Evolutionary conservation across 2,888 invertebrate genomes (phyloP).

Genomic region (Drosophila mulleri): DNA sequence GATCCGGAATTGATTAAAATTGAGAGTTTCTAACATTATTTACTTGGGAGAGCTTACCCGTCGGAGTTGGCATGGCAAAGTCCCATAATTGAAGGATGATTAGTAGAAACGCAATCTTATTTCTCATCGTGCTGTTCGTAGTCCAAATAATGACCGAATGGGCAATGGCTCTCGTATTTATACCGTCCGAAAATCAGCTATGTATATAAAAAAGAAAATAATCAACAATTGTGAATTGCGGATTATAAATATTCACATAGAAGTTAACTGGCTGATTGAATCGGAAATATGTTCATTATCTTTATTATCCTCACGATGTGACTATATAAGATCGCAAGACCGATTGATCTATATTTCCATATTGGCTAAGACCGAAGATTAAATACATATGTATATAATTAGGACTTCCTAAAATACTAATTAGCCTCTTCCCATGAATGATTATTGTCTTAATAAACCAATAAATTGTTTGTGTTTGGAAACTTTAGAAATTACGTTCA

Average conservation of each 20-base stretch:
- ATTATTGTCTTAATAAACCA: too few relatives aligned
- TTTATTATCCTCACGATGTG: too few relatives aligned
- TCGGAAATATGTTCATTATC: too few relatives aligned
- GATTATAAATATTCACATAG: too few relatives aligned
- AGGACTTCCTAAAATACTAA: not conserved
- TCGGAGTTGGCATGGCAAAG: constrained; percentile 17
- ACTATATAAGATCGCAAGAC: too few relatives aligned
- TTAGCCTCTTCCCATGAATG: not conserved
- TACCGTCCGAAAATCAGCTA: too few relatives aligned
- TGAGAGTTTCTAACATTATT: not conserved
- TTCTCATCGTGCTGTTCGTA: constrained; percentile 13
- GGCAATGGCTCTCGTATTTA: too few relatives aligned
- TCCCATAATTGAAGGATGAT: constrained; percentile 26
- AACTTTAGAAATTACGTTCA: too few relatives aligned
- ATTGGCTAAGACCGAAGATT: not conserved
- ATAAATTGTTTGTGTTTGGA: too few relatives aligned
- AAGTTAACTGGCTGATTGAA: too few relatives aligned
- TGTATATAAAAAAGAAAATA: too few relatives aligned
- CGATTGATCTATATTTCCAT: not conserved
- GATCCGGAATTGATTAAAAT: not conserved
- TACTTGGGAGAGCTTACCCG: constrained; percentile 2
- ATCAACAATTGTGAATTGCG: too few relatives aligned
- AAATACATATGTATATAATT: not conserved
- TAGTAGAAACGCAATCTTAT: constrained; percentile 17
- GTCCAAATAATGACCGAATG: not conserved